Conservation (phyloP, 2,113 vertebrate species). For the Lampris incognitus region DNA sequence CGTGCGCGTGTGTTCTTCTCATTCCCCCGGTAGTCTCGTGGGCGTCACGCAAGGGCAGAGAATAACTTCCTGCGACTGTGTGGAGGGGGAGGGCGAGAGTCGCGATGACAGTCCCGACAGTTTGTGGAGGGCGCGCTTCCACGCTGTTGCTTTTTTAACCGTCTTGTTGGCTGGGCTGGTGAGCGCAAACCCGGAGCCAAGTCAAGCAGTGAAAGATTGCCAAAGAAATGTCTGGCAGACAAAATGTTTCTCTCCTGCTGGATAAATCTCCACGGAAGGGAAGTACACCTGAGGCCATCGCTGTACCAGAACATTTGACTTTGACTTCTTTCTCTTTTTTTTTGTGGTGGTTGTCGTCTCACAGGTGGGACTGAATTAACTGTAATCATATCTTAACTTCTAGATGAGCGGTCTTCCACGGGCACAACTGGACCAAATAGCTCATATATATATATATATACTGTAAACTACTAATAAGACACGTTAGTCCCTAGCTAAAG, state of each 20-base stretch:
- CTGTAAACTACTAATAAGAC: too few species aligned
- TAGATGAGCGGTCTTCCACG: constrained; percentile 37
- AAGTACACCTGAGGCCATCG: constrained; percentile 76
- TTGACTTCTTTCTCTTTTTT: constrained; percentile 50
- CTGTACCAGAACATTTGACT: constrained; percentile 73
- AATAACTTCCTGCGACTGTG: neutral
- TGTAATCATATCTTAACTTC: constrained; percentile 59
- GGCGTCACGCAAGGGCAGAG: neutral
- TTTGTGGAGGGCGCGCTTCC: constrained; percentile 58
- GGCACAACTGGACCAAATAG: constrained; percentile 1
- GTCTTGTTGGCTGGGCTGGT: constrained; percentile 70
- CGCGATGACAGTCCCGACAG: constrained; percentile 49
- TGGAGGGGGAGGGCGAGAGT: neutral
- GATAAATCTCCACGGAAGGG: constrained; percentile 70
- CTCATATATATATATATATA: constrained; percentile 8
- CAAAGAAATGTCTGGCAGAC: constrained; percentile 80
- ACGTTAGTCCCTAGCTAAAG: too few species aligned
- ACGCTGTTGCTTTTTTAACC: constrained; percentile 70
- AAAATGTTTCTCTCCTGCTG: constrained; percentile 66
- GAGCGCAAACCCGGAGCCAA: constrained; percentile 67
- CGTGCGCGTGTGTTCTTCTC: too few species aligned
- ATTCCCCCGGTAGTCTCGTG: neutral
- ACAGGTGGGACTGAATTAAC: constrained; percentile 72
- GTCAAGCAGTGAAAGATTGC: constrained; percentile 72
- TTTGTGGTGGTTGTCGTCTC: constrained; percentile 61